These are phyloP conservation scores for Acronicta aceris DNA, from an alignment of 2,888 invertebrate genomes.

Conservation along the genomic window DNA sequence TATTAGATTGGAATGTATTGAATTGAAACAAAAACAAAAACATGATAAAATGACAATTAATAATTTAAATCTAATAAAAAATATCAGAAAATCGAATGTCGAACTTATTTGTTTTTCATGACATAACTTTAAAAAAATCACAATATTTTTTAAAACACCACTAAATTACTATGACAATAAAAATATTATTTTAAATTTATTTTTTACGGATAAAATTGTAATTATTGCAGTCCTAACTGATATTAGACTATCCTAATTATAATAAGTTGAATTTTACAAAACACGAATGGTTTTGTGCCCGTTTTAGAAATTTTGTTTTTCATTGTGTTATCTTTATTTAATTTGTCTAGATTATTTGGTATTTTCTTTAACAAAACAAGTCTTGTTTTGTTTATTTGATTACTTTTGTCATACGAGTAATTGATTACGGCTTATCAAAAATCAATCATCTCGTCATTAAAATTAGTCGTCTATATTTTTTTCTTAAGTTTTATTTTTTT, in stretches of 20 bases:
- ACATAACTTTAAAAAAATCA: conserved; percentile 22
- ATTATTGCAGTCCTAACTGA: conserved; percentile 46
- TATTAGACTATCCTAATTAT: conserved; percentile 42
- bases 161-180: conserved; percentile 59
- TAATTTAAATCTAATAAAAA: too few species aligned
- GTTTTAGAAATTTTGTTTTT: not conserved
- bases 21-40: too few species aligned
- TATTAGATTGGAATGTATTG: too few species aligned
- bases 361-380: not conserved
- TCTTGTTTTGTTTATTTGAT: not conserved
- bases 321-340: not conserved
- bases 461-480: too few species aligned
- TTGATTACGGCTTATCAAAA: not conserved
- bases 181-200: conserved; percentile 37
- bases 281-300: conserved; percentile 6
- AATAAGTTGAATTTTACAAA: conserved; percentile 44
- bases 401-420: not conserved
- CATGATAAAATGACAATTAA: too few species aligned
- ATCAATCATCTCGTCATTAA: not conserved
- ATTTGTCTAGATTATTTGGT: not conserved
- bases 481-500: too few species aligned
- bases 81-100: too few species aligned
- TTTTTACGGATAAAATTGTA: conserved; percentile 41
- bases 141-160: conserved; percentile 35
- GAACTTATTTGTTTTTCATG: not conserved